Base-by-base conservation (phyloP, 2,888 invertebrate species). In the Sesia bembeciformis region DNA sequence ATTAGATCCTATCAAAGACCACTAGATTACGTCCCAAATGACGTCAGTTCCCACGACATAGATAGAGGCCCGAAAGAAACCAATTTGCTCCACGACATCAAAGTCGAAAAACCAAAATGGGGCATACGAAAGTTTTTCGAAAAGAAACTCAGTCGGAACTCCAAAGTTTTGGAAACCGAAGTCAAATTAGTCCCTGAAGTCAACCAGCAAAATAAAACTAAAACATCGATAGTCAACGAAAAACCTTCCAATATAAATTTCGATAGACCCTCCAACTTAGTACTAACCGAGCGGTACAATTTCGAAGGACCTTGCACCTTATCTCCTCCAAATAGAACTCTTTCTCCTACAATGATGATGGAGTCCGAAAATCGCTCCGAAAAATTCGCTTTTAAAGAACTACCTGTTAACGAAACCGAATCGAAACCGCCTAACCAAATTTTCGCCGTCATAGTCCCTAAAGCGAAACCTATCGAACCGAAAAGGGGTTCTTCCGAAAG, bases 11-110 rank as follows among this genome's bases (percentile, higher is more conserved):
- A 84, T 55, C 88, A 81, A 53, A 67, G 86, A 56, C 87, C 87
- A 0, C 51, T 89, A 4, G 94, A 95, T 0, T 95, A 94, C 65
- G 91, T 95, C 0, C 94, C 93, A 63, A 95, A 95, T 68, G 93
- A 94, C 53, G 94, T 95, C 39, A 92, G 91, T 55, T 66, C 76
- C 23, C 64, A 78, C 49, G 77, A 81, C 6, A 63, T 70, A 0
- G 78, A 81, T 49, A 65, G 82, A 60, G 75, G 77, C 57, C 84
- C 80, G 52, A 81, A 91, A 75, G 73, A 89, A 65, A 82, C 90
- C 0, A 78, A 91, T 67, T 53, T 85, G 51, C 70, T 85, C 8
- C 75, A 90, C 62, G 76, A 85, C 52, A 61, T 82, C 0, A 78
- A 77, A 59, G 59, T 82, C 0, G 79, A 83, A 49, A 85, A 84